These are phyloP conservation scores for Heliconius erato DNA, from an alignment of 2,888 invertebrate species.

Conservation along the genomic window DNA sequence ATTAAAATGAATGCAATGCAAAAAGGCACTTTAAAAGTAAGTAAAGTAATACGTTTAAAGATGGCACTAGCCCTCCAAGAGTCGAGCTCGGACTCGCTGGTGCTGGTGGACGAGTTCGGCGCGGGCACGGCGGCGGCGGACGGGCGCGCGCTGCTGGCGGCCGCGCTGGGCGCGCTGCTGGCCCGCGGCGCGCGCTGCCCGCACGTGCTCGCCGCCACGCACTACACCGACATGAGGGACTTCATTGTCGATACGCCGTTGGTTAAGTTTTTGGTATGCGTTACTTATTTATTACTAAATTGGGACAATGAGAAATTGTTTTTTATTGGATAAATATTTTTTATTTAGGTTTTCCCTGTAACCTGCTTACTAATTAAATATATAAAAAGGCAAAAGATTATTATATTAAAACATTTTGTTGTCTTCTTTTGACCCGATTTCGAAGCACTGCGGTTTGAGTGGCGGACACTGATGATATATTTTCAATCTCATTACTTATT, in stretches of 20 bases:
- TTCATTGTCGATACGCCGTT: conserved; percentile 84
- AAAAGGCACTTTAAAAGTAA: too few relatives aligned
- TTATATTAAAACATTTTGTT: too few relatives aligned
- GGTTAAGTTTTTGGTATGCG: conserved; percentile 84
- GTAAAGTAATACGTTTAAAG: too few relatives aligned
- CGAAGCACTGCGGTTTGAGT: too few relatives aligned
- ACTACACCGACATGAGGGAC: conserved; percentile 88
- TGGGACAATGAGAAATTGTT: neutral
- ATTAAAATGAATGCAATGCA: too few relatives aligned
- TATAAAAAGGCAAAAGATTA: too few relatives aligned
- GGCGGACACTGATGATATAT: too few relatives aligned
- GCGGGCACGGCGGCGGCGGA: conserved; percentile 92
- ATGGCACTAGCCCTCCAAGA: too few relatives aligned
- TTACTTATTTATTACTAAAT: neutral
- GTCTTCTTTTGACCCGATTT: too few relatives aligned
- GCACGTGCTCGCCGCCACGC: conserved; percentile 91
- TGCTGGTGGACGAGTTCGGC: conserved; percentile 96
- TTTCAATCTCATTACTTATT: too few relatives aligned
- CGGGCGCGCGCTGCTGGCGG: conserved; percentile 90
- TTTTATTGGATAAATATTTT: neutral
- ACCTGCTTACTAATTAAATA: too few relatives aligned
- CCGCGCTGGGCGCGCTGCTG: conserved; percentile 88
- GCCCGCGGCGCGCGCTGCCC: conserved; percentile 87
- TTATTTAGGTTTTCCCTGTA: too few relatives aligned
- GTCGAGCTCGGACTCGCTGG: conserved; percentile 88